Percentiles rank a stretch among this genome's conserved stretches.
Conservation (phyloP, 2,113 vertebrate species). For the Sterna hirundo region DNA sequence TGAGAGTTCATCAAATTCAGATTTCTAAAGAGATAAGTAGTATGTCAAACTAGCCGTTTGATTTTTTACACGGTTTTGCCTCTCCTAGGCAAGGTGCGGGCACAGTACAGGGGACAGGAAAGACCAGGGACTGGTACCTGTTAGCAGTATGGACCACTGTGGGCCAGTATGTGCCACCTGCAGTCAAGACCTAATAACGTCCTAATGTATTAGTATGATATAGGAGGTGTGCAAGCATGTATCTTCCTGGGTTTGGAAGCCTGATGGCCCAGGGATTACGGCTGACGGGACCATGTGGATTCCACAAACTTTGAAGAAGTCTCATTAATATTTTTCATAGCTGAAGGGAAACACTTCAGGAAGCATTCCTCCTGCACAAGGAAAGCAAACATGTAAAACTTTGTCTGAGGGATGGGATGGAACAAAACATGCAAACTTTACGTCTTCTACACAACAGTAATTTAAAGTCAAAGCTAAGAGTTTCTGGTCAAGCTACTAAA, state of each 20-base stretch:
- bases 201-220: not conserved
- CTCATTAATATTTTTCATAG: not conserved
- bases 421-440: not conserved
- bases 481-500: not conserved
- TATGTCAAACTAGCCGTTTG: not conserved
- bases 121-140: not conserved
- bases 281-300: not conserved
- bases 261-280: not conserved
- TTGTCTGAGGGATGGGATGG: not conserved
- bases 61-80: not conserved
- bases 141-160: not conserved
- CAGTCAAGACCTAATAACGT: not conserved
- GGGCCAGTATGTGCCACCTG: not conserved
- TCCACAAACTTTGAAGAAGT: not conserved
- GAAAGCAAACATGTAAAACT: not conserved
- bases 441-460: not conserved
- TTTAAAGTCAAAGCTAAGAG: not conserved
- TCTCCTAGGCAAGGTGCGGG: not conserved
- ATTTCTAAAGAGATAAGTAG: not conserved
- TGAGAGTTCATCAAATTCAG: not conserved
- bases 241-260: not conserved
- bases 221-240: not conserved
- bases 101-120: not conserved
- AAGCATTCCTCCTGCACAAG: not conserved
- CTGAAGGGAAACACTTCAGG: not conserved